Conservation (phyloP, 2,113 vertebrate species). For the Phasianus colchicus region DNA sequence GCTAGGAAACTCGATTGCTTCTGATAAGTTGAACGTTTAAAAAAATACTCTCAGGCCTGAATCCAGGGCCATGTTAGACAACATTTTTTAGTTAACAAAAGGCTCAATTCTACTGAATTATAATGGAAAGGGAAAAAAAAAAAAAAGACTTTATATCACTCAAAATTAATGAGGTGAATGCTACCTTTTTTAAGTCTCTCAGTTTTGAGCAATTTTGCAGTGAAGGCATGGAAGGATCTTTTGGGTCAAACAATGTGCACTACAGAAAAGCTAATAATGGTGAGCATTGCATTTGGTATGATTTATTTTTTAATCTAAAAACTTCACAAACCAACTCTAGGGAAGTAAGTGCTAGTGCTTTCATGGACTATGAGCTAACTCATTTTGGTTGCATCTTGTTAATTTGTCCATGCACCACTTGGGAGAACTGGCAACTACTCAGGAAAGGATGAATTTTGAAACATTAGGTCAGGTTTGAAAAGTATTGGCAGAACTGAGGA, state of each 20-base stretch:
- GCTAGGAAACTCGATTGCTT: background rate
- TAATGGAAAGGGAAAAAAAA: background rate
- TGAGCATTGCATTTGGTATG: background rate
- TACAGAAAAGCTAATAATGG: background rate
- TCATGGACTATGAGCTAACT: background rate
- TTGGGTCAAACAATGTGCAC: background rate
- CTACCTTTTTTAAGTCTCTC: background rate
- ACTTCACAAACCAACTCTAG: background rate
- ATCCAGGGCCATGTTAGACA: background rate
- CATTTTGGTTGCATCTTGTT: fast-evolving
- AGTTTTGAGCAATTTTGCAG: background rate
- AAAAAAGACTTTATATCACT: background rate
- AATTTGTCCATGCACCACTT: background rate
- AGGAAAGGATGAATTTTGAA: background rate
- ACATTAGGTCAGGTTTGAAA: fast-evolving
- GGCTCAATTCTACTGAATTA: background rate
- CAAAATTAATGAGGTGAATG: background rate
- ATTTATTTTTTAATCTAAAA: background rate
- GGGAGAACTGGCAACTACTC: background rate
- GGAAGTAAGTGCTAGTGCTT: background rate
- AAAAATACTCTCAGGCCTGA: background rate
- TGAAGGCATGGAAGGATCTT: background rate
- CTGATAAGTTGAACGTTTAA: background rate
- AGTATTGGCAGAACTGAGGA: background rate
- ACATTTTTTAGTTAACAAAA: background rate